These are phyloP conservation scores for Tenodera sinensis DNA, from an alignment of 2,888 invertebrate species.

Conservation along the genomic window DNA sequence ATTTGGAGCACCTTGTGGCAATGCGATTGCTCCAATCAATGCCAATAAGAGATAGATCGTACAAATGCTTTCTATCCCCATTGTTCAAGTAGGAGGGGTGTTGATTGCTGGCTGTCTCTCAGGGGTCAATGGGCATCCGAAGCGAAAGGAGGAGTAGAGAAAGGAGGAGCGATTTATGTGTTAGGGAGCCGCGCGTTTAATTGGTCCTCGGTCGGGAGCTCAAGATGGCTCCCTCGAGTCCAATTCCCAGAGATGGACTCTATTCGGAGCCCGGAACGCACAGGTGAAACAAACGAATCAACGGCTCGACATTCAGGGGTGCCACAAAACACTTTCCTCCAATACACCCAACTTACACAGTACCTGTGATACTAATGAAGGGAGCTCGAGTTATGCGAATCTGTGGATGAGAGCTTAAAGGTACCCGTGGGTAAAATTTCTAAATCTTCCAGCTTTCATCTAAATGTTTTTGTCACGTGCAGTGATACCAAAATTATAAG, in stretches of 20 bases:
- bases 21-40: neutral
- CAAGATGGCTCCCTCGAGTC: conserved; percentile 27
- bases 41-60: neutral
- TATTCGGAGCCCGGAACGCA: neutral
- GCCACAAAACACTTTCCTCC: neutral
- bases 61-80: neutral
- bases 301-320: neutral
- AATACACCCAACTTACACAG: neutral
- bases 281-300: neutral
- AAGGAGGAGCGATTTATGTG: conserved; percentile 22
- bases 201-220: conserved; percentile 26
- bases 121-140: neutral
- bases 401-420: too few species aligned
- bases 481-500: too few species aligned
- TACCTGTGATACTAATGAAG: too few species aligned
- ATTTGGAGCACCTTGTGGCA: neutral
- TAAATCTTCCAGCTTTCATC: too few species aligned
- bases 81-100: neutral
- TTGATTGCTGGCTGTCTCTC: neutral
- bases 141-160: neutral
- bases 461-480: too few species aligned
- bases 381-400: too few species aligned
- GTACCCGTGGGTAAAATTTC: too few species aligned
- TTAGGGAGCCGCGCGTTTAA: conserved; percentile 26
- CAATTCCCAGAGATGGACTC: conserved; percentile 30